Base-by-base conservation (phyloP, 2,113 vertebrate genomes). In the Camelus dromedarius region DNA sequence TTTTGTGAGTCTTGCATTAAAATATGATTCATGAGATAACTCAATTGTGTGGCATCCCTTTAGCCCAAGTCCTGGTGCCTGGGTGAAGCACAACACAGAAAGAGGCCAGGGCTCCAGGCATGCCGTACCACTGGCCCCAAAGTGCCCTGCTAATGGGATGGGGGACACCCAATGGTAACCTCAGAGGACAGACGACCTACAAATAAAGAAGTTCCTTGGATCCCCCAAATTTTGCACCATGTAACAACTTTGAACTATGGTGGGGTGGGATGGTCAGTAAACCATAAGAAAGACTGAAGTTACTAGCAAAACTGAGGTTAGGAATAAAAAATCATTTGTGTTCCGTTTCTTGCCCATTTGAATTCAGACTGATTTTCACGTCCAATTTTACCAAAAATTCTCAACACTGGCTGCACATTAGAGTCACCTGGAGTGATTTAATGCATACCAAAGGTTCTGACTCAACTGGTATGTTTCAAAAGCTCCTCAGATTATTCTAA, bases 251-350 rank as follows among this genome's bases (percentile, higher is more conserved):
- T 62, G 8, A 85, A 79, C 35, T 19, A 60, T 19, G 5, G 0
- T 2, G 7, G 3, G 32, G 38, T 42, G 38, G 38, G 22, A 12
- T 22, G 76, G 5, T 72, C 66, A 42, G 22, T 11, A 62, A 79
- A 64, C 22, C 5, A 14, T 70, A 70, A 83, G 62, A 83, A 69
- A 96, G 83, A 89, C 69, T 24, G 6, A 60, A 3, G 8, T 86
- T 84, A 67, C 48, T 67, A 83, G 48, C n/a, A 94, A 93, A 92
- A 80, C 81, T 64, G 9, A 96, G 15, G 3, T 69, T 70, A 75
- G 60, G 28, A 70, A 60, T 38, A 46, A 95, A 83, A 77, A 64
- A 7, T 48, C 54, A 54, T 3, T 67, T 54, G 16, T 67, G 11
- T 75, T 94, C 24, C 70, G 48, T 50, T 90, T 93, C 76, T 92